phyloP scores from a whole-genome alignment of 64 coral and sea anemone genomes.

The Montipora sp. region DNA sequence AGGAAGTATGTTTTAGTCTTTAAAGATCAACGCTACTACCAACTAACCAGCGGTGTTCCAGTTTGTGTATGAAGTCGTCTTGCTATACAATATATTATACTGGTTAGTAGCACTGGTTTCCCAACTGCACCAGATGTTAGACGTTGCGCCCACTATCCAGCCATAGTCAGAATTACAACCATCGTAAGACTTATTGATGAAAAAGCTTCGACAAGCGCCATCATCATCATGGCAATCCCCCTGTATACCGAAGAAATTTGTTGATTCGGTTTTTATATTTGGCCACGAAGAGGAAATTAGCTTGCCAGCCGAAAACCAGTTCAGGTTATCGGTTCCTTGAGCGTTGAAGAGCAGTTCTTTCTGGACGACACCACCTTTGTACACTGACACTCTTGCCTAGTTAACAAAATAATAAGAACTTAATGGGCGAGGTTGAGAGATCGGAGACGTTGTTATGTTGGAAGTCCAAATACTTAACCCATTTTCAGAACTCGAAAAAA shows the following conservation, averaged over 20 bases:
- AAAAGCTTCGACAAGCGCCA: slow-evolving; percentile 24
- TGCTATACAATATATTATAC: slow-evolving; percentile 37
- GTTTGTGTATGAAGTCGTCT: not conserved
- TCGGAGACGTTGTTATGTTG: no score
- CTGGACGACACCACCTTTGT: not conserved
- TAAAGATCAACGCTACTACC: not conserved
- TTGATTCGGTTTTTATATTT: slow-evolving; percentile 21
- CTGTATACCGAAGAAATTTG: slow-evolving; percentile 15
- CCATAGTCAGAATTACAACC: slow-evolving; percentile 3
- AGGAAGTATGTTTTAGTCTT: not conserved
- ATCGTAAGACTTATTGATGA: slow-evolving; percentile 20
- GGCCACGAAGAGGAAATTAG: slow-evolving; percentile 21
- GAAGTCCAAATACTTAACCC: no score
- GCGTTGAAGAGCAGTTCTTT: slow-evolving; percentile 33
- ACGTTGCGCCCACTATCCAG: slow-evolving; percentile 10
- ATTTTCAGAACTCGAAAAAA: no score
- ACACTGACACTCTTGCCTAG: slow-evolving; percentile 16
- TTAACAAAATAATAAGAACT: not conserved
- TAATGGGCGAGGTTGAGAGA: no score
- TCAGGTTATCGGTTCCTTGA: slow-evolving; percentile 5
- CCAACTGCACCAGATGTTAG: not conserved
- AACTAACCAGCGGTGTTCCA: slow-evolving; percentile 42
- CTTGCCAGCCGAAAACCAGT: slow-evolving; percentile 6
- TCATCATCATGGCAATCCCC: not conserved
- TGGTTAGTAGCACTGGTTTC: slow-evolving; percentile 1